These are phyloP conservation scores for Takifugu rubripes DNA, from an alignment of 2,797 vertebrate genomes.

Conservation along the genomic window DNA sequence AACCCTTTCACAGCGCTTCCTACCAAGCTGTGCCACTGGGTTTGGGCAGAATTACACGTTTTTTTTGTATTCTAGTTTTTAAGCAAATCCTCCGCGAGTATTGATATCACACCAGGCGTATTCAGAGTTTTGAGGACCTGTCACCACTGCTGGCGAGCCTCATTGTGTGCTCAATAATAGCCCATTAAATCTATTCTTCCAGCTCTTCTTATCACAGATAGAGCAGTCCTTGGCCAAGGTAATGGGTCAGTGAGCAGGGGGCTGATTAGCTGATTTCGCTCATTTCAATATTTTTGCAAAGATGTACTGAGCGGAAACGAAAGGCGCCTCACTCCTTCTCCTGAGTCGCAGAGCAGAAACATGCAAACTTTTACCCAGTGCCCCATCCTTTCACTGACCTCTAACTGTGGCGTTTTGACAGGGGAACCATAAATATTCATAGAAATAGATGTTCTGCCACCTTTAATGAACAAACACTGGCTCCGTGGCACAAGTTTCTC, in stretches of 20 bases:
- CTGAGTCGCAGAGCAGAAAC: slow-evolving; percentile 22
- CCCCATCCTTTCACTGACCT: slow-evolving; percentile 28
- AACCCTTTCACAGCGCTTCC: slow-evolving; percentile 43
- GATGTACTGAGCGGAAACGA: slow-evolving; percentile 65
- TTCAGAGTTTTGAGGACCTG: slow-evolving; percentile 74
- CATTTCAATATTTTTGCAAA: slow-evolving; percentile 71
- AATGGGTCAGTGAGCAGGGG: slow-evolving; percentile 65
- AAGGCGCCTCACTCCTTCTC: slow-evolving; percentile 31
- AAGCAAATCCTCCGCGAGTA: slow-evolving; percentile 65
- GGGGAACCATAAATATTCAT: slow-evolving; percentile 36
- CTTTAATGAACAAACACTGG: slow-evolving; percentile 49
- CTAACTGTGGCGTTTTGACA: slow-evolving; percentile 6
- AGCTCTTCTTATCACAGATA: slow-evolving; percentile 73
- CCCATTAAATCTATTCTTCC: slow-evolving; percentile 74
- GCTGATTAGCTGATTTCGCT: slow-evolving; percentile 68
- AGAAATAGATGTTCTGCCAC: slow-evolving; percentile 33
- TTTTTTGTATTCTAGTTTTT: slow-evolving; percentile 63
- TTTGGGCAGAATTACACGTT: slow-evolving; percentile 64
- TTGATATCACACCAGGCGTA: slow-evolving; percentile 70
- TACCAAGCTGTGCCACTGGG: slow-evolving; percentile 38
- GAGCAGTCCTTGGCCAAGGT: slow-evolving; percentile 67
- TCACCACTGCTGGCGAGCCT: slow-evolving; percentile 69
- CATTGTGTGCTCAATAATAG: slow-evolving; percentile 78
- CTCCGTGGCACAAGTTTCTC: slow-evolving; percentile 11
- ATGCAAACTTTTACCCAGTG: slow-evolving; percentile 41